Percentiles rank a stretch among this genome's conserved stretches.
Conservation (phyloP, 2,888 invertebrate species). For the Sturmia bella region DNA sequence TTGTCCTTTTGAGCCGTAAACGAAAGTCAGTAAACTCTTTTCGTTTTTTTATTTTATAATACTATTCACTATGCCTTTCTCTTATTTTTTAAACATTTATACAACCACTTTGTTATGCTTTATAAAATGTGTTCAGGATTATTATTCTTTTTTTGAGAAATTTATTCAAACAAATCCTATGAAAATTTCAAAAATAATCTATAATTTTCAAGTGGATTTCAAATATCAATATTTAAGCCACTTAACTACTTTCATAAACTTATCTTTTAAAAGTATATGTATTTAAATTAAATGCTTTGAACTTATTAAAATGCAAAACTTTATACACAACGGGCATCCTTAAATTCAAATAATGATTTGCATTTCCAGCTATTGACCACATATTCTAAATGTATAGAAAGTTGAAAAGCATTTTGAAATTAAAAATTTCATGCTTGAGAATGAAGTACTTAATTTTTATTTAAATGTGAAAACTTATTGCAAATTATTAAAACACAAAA, state of each 20-base stretch:
- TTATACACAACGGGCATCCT: conserved; percentile 12
- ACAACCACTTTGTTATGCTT: too few relatives aligned
- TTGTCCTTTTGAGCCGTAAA: too few relatives aligned
- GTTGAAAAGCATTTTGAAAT: background rate
- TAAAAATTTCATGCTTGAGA: conserved; percentile 35
- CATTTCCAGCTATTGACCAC: conserved; percentile 43
- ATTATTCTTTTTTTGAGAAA: too few relatives aligned
- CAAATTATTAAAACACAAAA: conserved; percentile 8
- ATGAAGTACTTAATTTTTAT: conserved; percentile 26
- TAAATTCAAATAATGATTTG: conserved; percentile 25
- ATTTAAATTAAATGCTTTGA: background rate
- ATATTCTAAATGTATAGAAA: background rate
- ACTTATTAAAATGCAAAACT: conserved; percentile 17
- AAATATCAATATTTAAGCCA: background rate
- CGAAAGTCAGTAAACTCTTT: too few relatives aligned
- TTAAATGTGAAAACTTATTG: conserved; percentile 9
- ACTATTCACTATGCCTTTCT: too few relatives aligned
- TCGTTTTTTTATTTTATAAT: too few relatives aligned
- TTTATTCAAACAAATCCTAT: too few relatives aligned
- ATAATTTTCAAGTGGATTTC: background rate
- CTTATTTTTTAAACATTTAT: too few relatives aligned
- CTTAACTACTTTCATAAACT: too few relatives aligned
- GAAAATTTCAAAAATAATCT: too few relatives aligned
- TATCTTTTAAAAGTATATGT: too few relatives aligned
- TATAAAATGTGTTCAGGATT: too few relatives aligned